Base-by-base conservation (phyloP, 2,888 invertebrate genomes). In the Tortrix viridana region DNA sequence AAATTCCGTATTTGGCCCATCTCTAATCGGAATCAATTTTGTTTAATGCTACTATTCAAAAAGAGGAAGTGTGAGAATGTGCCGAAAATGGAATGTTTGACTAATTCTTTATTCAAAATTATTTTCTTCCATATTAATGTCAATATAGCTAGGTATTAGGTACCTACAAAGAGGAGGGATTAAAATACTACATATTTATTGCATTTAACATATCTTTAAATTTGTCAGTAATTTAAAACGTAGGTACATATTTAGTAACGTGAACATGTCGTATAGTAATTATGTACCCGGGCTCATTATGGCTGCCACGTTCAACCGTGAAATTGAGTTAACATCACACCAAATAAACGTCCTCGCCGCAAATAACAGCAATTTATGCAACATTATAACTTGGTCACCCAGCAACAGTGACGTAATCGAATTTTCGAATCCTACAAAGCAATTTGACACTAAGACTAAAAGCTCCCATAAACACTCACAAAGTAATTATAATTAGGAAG, bases 281-380 rank as follows among this genome's bases (percentile, higher is more conserved):
- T 50, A 50, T 49, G 37, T 22, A 52, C 47, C 44, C 20, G 52
- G n/a, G 18, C 50, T 48, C 38, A 52, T 65, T 67, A 67, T 43
- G 41, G 60, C 47, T 41, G 44, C 59, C 62, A 66, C 60, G 64
- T 66, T 67, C 71, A 66, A 75, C 79, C 84, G 83, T 84, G 84
- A 84, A 84, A 84, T 84, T 84, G 83, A 79, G 79, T 84, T 79
- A n/a, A 41, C 83, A 74, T 80, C 81, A 80, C 81, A 82, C 80
- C 77, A 81, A 81, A 81, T 82, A 79, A 79, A 82, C 77, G 74
- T 70, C 69, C 66, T 75, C 67, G 68, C 64, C 65, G 68, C 64
- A 73, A 77, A 72, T 74, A 73, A 76, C 70, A 67, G 72, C 71
- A 74, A 75, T 76, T 76, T 74, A 72, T 74, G 74, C 74, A 71